These are phyloP conservation scores for Cephalophus harveyi DNA, from an alignment of 2,113 vertebrate species.

Conservation along the genomic window DNA sequence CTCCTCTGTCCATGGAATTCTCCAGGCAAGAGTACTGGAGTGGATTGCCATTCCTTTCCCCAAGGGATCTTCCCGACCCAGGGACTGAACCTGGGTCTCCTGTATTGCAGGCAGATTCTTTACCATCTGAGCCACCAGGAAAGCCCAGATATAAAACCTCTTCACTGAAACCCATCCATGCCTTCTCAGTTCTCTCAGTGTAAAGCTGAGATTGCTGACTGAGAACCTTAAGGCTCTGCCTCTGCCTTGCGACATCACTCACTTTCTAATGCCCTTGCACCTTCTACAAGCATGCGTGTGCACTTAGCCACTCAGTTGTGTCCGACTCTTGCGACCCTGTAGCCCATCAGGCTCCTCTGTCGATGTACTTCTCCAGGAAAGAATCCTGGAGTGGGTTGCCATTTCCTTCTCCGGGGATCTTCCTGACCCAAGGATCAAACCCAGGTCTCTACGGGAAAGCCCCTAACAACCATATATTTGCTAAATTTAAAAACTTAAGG, in stretches of 20 bases:
- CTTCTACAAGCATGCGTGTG: not conserved
- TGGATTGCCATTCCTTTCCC: not conserved
- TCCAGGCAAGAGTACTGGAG: not conserved
- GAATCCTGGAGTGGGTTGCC: not conserved
- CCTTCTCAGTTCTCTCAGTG: not conserved
- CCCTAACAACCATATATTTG: not conserved
- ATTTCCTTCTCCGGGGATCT: not conserved
- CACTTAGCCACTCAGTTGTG: not conserved
- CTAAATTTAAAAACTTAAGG: not conserved
- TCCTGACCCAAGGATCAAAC: not conserved
- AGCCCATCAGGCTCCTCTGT: not conserved
- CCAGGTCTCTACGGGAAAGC: not conserved
- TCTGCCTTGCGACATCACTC: not conserved
- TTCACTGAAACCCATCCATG: not conserved
- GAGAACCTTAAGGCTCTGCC: not conserved
- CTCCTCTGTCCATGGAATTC: not conserved
- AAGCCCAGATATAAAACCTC: not conserved
- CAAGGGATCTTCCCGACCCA: not conserved
- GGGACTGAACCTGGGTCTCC: not conserved
- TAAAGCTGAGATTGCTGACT: not conserved
- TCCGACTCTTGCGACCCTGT: not conserved
- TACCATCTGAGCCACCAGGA: not conserved
- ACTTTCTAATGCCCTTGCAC: not conserved
- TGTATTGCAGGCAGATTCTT: not conserved
- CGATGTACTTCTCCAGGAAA: not conserved